These are phyloP conservation scores for Pristionchus entomophagus DNA, from an alignment of 2,888 invertebrate genomes.

Conservation along the genomic window DNA sequence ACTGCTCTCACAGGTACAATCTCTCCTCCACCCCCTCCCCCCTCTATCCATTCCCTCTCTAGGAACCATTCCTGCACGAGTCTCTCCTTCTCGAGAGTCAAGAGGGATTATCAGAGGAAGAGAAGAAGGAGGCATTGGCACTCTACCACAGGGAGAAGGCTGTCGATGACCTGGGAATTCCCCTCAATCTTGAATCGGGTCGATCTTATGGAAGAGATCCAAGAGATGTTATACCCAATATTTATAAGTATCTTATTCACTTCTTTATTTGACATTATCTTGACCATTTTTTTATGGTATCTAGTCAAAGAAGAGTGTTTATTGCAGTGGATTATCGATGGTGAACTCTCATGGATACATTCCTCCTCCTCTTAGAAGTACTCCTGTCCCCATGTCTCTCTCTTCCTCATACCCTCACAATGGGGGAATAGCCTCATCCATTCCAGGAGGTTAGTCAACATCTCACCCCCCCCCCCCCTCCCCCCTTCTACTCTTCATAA, in stretches of 20 bases:
- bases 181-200: neutral
- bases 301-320: no score
- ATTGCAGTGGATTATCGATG: no score
- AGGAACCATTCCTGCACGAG: constrained; percentile 72
- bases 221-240: neutral
- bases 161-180: neutral
- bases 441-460: neutral
- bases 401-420: neutral
- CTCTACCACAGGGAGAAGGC: constrained; percentile 55
- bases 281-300: no score
- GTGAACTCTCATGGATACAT: neutral
- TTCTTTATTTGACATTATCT: no score
- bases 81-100: constrained; percentile 69
- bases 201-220: constrained; percentile 4
- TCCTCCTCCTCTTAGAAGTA: constrained; percentile 12
- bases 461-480: no score
- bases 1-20: constrained; percentile 33
- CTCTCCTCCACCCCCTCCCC: neutral
- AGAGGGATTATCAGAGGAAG: constrained; percentile 66
- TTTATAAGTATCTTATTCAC: no score
- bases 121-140: constrained; percentile 68
- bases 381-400: constrained; percentile 20
- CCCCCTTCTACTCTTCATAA: no score
- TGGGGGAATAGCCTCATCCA: neutral
- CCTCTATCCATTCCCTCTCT: constrained; percentile 34